Evolutionary conservation across 2,888 invertebrate genomes (phyloP), one percentile per base, ranked within the genome.

Genomic region (Seira ritae): DNA sequence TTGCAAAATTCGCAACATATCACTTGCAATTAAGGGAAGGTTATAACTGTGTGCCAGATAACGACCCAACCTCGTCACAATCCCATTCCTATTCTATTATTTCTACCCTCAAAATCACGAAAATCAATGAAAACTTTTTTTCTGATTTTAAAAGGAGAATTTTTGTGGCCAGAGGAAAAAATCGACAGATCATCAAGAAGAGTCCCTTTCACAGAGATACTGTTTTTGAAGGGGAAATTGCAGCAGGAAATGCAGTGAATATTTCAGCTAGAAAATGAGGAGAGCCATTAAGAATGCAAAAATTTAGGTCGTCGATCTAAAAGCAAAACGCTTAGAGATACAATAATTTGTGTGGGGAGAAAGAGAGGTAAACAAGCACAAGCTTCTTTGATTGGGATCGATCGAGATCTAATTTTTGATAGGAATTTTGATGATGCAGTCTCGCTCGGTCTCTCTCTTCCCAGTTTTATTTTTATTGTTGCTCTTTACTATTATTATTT

Each of bases 351-450:
- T 31, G 31, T 31, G 8, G 31, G 31, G 60, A 3, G 12, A 31
- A 31, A 73, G 37, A 60, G 4, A 15, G 20, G 12, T 65, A 20
- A 65, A 65, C 17, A 65, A 20, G 17, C 12, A 60, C n/a, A 65
- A 12, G 31, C 31, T 31, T 31, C 31, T 31, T 65, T 20, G 65
- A n/a, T 65, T 20, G 12, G 20, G 20, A 65, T 65, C 65, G 60
- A 76, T 69, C 69, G 31, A 78, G 77, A 78, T 78, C 71, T 78
- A 70, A 68, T 77, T 78, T 78, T 71, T 69, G 70, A 70, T 70
- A 71, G 23, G 6, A 1, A 67, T 20, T 10, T 31, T 31, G 31
- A 4, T 31, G 31, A 31, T 31, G 31, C 31, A 31, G 31, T 31
- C 31, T 31, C 31, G 8, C n/a, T n/a, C 31, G 8, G 8, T 31